phyloP scores from a whole-genome alignment of 1,140 invertebrate genomes.

The Alviniconcha marisindica region DNA sequence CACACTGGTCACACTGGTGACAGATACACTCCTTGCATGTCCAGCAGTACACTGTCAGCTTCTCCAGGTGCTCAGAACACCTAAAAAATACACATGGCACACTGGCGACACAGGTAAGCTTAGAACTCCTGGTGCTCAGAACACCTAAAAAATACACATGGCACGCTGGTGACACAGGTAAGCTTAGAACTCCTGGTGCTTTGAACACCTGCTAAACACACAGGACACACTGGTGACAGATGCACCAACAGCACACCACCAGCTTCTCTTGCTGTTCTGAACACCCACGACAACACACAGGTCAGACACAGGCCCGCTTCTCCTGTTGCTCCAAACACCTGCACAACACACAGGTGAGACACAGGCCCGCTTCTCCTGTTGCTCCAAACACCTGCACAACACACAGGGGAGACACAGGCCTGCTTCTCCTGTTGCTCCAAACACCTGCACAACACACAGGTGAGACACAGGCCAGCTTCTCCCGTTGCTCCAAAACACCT shows the following conservation, averaged over 20 bases:
- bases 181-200: background rate
- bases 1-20: slow-evolving; percentile 95
- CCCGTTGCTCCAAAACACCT: no score
- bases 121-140: no score
- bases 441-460: no score
- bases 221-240: slow-evolving; percentile 82
- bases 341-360: no score
- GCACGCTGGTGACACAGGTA: no score
- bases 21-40: slow-evolving; percentile 93
- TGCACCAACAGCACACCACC: slow-evolving; percentile 95
- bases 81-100: slow-evolving; percentile 75
- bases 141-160: no score
- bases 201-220: slow-evolving; percentile 26
- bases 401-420: slow-evolving; percentile 15
- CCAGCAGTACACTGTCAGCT: slow-evolving; percentile 94
- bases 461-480: slow-evolving; percentile 97
- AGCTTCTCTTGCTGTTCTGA: no score
- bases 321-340: slow-evolving; percentile 91
- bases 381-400: slow-evolving; percentile 83
- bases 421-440: no score
- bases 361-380: slow-evolving; percentile 91
- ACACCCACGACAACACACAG: no score
- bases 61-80: slow-evolving; percentile 89
- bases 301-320: slow-evolving; percentile 96
- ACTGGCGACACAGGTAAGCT: no score